Evolutionary conservation across 2,797 vertebrate genomes (phyloP).

Genomic region (Trachops cirrhosus): DNA sequence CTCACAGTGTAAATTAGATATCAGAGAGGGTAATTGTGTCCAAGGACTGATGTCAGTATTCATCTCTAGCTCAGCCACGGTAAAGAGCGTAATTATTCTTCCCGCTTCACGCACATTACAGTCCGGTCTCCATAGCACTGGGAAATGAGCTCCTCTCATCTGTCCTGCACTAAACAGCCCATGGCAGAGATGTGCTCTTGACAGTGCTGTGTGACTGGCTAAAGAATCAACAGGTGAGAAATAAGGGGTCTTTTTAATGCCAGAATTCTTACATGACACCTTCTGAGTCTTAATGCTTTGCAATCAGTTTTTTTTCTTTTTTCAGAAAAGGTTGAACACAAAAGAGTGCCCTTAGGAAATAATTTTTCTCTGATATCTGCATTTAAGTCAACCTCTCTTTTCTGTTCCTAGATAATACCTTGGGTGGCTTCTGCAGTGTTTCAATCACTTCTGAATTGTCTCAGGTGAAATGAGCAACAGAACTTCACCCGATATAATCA

Average conservation of each 20-base stretch:
- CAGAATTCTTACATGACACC: neutral
- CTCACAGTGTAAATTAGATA: neutral
- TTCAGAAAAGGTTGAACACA: neutral
- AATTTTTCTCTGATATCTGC: neutral
- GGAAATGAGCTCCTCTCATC: neutral
- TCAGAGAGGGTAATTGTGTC: neutral
- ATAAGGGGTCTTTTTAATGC: neutral
- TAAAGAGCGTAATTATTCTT: constrained; percentile 35
- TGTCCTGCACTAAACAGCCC: neutral
- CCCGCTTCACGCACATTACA: neutral
- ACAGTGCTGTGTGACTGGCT: neutral
- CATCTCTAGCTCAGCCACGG: neutral
- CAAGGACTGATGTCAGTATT: neutral
- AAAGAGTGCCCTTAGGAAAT: neutral
- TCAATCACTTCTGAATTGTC: neutral
- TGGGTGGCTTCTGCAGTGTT: neutral
- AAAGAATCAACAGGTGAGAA: neutral
- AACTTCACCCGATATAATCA: neutral
- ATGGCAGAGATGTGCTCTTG: neutral
- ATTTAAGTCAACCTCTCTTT: neutral
- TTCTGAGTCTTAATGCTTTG: neutral
- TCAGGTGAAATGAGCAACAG: neutral
- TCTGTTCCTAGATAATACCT: neutral
- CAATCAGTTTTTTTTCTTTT: neutral
- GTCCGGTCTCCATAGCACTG: neutral